These are phyloP conservation scores for Cotesia typhae DNA, from an alignment of 1,140 invertebrate genomes.

Conservation along the genomic window DNA sequence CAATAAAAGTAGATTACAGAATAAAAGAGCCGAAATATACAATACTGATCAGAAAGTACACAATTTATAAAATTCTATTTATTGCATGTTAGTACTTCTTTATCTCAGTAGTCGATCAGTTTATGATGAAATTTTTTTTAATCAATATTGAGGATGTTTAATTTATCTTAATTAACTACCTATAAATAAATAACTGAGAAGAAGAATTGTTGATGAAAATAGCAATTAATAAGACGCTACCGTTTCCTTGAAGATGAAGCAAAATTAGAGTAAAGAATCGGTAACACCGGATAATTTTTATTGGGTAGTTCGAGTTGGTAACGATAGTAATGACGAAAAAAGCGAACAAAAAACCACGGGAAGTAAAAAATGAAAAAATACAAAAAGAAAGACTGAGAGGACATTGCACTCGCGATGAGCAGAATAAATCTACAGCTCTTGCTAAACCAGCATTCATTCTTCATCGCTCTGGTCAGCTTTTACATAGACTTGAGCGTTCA, in stretches of 20 bases:
- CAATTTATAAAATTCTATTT: too few species aligned
- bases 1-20: too few species aligned
- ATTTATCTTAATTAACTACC: too few species aligned
- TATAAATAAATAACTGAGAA: background rate
- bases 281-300: slow-evolving; percentile 18
- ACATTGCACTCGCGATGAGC: slow-evolving; percentile 59
- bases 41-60: too few species aligned
- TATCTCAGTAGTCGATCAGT: too few species aligned
- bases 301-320: slow-evolving; percentile 34
- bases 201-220: background rate
- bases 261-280: slow-evolving; percentile 53
- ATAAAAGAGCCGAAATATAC: too few species aligned
- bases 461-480: slow-evolving; percentile 48
- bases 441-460: slow-evolving; percentile 62
- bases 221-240: slow-evolving; percentile 44
- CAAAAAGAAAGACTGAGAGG: slow-evolving; percentile 45
- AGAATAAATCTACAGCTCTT: slow-evolving; percentile 61
- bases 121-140: too few species aligned
- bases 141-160: too few species aligned
- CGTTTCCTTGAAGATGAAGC: slow-evolving; percentile 53
- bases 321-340: slow-evolving; percentile 30
- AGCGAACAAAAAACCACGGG: slow-evolving; percentile 47
- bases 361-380: slow-evolving; percentile 42
- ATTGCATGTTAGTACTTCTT: too few species aligned
- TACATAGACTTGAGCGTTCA: slow-evolving; percentile 47